Evolutionary conservation across 2,797 vertebrate species (phyloP).

Genomic region (Coilia nasus): DNA sequence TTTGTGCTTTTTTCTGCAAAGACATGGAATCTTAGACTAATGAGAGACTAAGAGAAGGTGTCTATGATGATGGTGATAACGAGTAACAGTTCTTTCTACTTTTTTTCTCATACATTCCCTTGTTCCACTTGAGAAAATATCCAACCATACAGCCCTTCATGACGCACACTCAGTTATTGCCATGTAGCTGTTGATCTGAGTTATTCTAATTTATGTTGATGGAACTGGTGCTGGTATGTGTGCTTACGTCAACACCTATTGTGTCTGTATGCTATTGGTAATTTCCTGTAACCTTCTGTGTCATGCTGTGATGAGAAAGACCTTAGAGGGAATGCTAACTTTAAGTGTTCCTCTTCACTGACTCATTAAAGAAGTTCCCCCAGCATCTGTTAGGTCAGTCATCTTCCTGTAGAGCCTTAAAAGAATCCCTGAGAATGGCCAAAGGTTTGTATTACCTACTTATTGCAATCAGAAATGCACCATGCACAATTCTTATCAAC

Average conservation of each 20-base stretch:
- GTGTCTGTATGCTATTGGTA: neutral
- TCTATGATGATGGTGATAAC: neutral
- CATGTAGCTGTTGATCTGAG: neutral
- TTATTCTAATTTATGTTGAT: neutral
- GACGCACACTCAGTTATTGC: neutral
- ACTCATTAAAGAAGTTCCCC: neutral
- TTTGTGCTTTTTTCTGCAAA: neutral
- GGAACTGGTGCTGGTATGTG: neutral
- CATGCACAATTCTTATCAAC: too few species aligned
- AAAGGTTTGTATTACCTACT: neutral
- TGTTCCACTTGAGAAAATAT: neutral
- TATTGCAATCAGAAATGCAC: neutral
- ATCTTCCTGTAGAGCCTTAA: neutral
- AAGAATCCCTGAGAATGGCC: neutral
- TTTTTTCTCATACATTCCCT: neutral
- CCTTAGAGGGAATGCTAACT: too few species aligned
- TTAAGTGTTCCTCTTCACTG: neutral
- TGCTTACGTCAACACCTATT: neutral
- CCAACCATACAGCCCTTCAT: neutral
- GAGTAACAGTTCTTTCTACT: too few species aligned
- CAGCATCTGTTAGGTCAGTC: neutral
- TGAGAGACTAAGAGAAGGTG: neutral
- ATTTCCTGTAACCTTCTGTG: too few species aligned
- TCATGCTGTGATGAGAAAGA: neutral
- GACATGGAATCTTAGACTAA: neutral